Evolutionary conservation across 2,113 vertebrate species (phyloP).

Genomic region (Osmerus eperlanus): DNA sequence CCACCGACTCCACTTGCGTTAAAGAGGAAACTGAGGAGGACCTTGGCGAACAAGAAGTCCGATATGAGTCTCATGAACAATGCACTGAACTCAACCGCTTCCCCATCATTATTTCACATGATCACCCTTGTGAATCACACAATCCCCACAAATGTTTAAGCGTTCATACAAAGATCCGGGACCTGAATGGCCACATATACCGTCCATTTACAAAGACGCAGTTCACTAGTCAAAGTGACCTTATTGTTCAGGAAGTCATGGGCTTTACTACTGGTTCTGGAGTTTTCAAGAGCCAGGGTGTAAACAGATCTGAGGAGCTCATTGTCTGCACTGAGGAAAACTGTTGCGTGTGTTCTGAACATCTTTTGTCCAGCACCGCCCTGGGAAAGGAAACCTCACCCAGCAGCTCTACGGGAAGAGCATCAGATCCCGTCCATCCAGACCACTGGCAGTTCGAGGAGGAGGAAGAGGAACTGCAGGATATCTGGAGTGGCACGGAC

Average conservation of each 20-base stretch:
- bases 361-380: not conserved
- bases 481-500: constrained; percentile 66
- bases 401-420: not conserved
- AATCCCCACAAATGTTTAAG: constrained; percentile 28
- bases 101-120: not conserved
- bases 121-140: not conserved
- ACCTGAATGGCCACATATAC: constrained; percentile 40
- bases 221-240: not conserved
- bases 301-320: not conserved
- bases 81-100: not conserved
- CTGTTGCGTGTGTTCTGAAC: constrained; percentile 26
- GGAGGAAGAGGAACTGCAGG: constrained; percentile 75
- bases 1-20: too few relatives aligned
- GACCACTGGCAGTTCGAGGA: constrained; percentile 70
- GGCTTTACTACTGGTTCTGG: not conserved
- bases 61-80: not conserved
- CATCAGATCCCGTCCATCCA: constrained; percentile 55
- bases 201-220: constrained; percentile 15
- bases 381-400: not conserved
- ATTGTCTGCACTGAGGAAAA: constrained; percentile 34
- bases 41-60: not conserved
- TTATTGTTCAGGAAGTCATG: too few relatives aligned
- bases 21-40: not conserved
- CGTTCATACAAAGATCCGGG: constrained; percentile 45
- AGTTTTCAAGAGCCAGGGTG: not conserved